phyloP scores from a whole-genome alignment of 2,888 invertebrate species.

The Alviniconcha strummeri region DNA sequence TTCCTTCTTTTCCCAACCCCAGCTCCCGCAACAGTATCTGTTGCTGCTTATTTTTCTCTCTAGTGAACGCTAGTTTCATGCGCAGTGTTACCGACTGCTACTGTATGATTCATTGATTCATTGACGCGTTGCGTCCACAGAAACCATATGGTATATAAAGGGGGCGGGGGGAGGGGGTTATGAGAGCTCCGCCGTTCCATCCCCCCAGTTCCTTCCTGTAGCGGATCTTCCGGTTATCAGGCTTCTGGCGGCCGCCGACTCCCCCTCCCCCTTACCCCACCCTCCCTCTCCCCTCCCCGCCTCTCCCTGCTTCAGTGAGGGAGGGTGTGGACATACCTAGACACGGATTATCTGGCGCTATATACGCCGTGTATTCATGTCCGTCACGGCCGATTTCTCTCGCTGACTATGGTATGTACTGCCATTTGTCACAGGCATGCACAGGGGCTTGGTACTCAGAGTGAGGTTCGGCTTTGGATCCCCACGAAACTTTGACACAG shows the following conservation, averaged over 20 bases:
- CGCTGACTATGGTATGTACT: constrained; percentile 11
- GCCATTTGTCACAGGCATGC: not conserved
- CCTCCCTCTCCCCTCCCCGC: not conserved
- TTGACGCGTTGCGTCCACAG: no score
- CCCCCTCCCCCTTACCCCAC: not conserved
- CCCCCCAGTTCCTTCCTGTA: not conserved
- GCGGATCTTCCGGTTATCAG: not conserved
- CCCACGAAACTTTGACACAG: no score
- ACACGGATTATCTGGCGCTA: not conserved
- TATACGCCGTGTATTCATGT: not conserved
- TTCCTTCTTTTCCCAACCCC: not conserved
- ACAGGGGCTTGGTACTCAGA: no score
- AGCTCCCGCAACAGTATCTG: not conserved
- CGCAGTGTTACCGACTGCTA: no score
- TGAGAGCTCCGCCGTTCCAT: no score
- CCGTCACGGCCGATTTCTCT: constrained; percentile 9
- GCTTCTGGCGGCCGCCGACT: not conserved
- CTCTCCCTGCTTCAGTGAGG: not conserved
- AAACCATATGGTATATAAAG: no score
- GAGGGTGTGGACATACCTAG: not conserved
- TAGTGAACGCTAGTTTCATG: no score
- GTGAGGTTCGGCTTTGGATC: no score
- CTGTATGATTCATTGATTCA: no score
- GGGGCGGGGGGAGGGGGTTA: no score
- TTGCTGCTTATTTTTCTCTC: not conserved